A percentile compares a stretch with the other conserved stretches of the same genome.
Evolutionary conservation across 2,113 vertebrate species (phyloP).

Genomic region (Leucosticte australis): DNA sequence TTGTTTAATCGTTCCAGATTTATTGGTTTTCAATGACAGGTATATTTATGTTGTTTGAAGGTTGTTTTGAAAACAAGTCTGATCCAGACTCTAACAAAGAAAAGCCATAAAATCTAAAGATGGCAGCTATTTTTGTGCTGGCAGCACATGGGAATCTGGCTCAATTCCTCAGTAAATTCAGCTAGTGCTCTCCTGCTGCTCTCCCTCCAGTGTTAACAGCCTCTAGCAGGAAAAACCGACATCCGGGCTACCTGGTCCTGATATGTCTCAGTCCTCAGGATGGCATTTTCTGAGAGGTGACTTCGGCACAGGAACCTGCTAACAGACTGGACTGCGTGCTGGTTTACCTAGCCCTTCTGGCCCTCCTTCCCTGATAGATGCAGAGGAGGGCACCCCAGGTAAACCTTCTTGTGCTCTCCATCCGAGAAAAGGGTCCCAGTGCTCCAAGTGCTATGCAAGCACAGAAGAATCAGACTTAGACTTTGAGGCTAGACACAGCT

Average conservation of each 20-base stretch:
- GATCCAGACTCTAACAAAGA: neutral
- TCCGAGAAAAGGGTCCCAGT: fast-evolving
- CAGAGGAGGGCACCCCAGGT: neutral
- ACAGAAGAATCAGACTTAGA: neutral
- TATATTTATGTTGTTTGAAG: neutral
- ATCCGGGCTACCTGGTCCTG: neutral
- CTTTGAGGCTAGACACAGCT: neutral
- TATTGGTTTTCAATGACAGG: neutral
- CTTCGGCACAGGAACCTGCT: fast-evolving
- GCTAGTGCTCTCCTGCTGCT: neutral
- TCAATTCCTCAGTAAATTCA: neutral
- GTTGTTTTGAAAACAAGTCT: neutral
- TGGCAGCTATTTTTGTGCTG: slow-evolving; percentile 2
- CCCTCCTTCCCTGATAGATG: neutral
- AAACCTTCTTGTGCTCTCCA: neutral
- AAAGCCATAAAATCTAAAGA: neutral
- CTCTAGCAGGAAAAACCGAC: neutral
- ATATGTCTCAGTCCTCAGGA: neutral
- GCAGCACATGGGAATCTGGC: neutral
- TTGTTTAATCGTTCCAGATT: neutral
- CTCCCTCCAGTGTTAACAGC: neutral
- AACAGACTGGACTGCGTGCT: fast-evolving
- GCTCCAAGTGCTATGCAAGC: neutral
- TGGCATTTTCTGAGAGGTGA: neutral
- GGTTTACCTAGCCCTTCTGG: neutral